phyloP scores from a whole-genome alignment of 2,113 vertebrate genomes.

The Aegithalos caudatus region DNA sequence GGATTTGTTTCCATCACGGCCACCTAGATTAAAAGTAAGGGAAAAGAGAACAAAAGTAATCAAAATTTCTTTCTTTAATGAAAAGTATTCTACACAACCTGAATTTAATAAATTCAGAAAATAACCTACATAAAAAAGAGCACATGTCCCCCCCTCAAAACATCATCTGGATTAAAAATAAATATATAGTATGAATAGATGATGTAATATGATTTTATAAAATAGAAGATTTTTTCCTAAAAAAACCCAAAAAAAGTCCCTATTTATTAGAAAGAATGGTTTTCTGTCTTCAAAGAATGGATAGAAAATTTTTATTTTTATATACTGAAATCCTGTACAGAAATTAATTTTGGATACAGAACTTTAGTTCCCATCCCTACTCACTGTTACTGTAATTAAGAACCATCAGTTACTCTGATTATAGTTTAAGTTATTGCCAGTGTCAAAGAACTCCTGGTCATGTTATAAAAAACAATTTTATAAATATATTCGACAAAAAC shows the following conservation, averaged over 20 bases:
- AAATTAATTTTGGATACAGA: background rate
- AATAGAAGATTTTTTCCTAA: background rate
- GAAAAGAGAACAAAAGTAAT: background rate
- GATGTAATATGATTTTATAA: background rate
- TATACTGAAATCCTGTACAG: background rate
- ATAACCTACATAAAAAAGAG: background rate
- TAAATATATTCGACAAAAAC: background rate
- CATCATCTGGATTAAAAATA: background rate
- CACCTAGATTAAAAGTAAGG: constrained; percentile 39
- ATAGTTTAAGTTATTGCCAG: background rate
- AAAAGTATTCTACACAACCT: background rate
- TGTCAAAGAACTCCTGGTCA: background rate
- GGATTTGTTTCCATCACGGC: constrained; percentile 39
- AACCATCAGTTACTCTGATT: background rate
- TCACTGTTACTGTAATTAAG: background rate
- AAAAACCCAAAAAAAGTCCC: background rate
- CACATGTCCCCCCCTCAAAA: rapidly evolving
- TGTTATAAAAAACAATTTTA: background rate
- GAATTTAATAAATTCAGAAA: constrained; percentile 2
- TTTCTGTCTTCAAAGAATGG: background rate
- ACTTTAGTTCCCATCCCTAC: background rate
- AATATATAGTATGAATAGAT: background rate
- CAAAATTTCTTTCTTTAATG: background rate
- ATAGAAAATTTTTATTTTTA: background rate
- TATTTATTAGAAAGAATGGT: background rate